Conservation (phyloP, 2,888 invertebrate genomes). For the Xylocampa areola region DNA sequence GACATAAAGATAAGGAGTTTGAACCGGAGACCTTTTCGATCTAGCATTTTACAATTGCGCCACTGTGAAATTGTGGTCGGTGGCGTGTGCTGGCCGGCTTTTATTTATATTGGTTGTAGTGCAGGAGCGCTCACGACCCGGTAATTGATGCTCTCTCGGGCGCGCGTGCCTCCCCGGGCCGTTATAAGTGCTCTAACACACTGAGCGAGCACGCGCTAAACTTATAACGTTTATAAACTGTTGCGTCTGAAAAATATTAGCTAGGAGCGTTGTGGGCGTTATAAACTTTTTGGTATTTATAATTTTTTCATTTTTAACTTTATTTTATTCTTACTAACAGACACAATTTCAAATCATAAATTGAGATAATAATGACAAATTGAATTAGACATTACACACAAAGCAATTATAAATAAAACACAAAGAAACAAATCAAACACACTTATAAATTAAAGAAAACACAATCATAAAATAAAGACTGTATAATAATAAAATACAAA, state of each 20-base stretch:
- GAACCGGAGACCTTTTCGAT: slow-evolving; percentile 85
- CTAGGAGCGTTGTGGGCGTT: no score
- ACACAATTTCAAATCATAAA: no score
- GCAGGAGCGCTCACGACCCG: slow-evolving; percentile 88
- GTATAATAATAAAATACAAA: no score
- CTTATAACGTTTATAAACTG: slow-evolving; percentile 54
- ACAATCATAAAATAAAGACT: no score
- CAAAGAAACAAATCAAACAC: no score
- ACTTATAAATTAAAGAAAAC: no score
- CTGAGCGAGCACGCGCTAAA: slow-evolving; percentile 68
- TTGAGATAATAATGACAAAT: no score
- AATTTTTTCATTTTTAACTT: no score
- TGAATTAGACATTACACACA: no score
- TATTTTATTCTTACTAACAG: no score
- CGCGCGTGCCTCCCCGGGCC: slow-evolving; percentile 77
- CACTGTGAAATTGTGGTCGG: slow-evolving; percentile 82
- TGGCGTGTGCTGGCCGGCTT: slow-evolving; percentile 78
- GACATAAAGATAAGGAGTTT: slow-evolving; percentile 82
- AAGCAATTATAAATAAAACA: no score
- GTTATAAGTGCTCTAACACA: slow-evolving; percentile 74
- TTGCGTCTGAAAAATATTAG: slow-evolving; percentile 47
- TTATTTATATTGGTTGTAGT: slow-evolving; percentile 87
- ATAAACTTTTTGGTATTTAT: no score
- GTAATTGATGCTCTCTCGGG: slow-evolving; percentile 85
- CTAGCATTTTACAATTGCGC: slow-evolving; percentile 87